These are phyloP conservation scores for Heliconius eleuchia DNA, from an alignment of 1,140 invertebrate genomes.

Conservation along the genomic window DNA sequence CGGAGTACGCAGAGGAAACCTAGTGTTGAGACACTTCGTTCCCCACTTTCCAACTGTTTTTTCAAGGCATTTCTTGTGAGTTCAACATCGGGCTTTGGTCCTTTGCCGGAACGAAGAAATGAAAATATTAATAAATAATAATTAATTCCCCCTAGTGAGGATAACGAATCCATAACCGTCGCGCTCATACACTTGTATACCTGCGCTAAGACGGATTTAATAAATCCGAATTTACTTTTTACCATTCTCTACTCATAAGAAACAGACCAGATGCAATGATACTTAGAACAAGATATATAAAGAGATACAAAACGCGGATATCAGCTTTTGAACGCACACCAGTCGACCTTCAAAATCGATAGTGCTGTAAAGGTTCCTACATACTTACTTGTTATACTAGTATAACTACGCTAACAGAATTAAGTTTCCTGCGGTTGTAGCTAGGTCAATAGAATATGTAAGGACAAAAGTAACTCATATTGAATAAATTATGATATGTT, in stretches of 20 bases:
- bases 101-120: no score
- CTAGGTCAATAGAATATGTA: constrained; percentile 43
- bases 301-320: constrained; percentile 58
- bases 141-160: no score
- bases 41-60: no score
- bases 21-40: no score
- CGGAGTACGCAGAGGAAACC: no score
- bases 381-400: neutral
- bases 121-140: no score
- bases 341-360: constrained; percentile 61
- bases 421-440: constrained; percentile 33
- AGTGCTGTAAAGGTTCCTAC: constrained; percentile 2
- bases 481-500: neutral
- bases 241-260: neutral
- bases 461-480: constrained; percentile 17
- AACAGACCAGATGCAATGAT: neutral
- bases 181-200: no score
- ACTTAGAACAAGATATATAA: constrained; percentile 2
- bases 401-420: constrained; percentile 7
- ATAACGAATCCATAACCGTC: no score
- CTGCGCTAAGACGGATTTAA: neutral
- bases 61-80: no score
- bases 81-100: no score
- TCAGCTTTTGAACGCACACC: constrained; percentile 67
- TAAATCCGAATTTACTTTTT: neutral